These are phyloP conservation scores for Pycnonotus jocosus DNA, from an alignment of 2,113 vertebrate species.

Conservation along the genomic window DNA sequence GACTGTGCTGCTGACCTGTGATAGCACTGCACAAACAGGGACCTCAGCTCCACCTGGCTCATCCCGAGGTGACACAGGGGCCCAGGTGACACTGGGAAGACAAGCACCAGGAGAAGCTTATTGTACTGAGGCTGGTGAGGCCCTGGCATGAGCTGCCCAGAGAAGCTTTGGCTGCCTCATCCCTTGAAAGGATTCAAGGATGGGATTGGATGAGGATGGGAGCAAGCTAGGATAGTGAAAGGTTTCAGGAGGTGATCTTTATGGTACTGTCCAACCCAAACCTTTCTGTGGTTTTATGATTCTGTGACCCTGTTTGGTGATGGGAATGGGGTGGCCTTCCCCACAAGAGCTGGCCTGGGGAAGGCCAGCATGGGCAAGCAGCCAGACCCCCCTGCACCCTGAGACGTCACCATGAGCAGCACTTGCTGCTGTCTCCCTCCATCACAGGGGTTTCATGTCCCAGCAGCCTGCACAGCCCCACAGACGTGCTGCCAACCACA, in stretches of 20 bases:
- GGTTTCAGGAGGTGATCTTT: not conserved
- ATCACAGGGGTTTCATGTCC: fast-evolving
- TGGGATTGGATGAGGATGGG: not conserved
- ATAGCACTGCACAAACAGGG: fast-evolving
- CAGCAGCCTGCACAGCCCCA: not conserved
- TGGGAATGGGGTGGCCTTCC: not conserved
- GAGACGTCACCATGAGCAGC: not conserved
- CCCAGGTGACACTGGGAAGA: not conserved
- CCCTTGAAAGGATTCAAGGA: not conserved
- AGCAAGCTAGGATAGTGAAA: not conserved
- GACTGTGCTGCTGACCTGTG: fast-evolving
- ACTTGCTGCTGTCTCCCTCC: not conserved
- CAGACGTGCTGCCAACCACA: not conserved
- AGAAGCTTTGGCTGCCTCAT: not conserved
- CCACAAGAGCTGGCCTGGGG: not conserved
- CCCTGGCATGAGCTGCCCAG: not conserved
- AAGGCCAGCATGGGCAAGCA: not conserved
- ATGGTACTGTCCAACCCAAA: not conserved
- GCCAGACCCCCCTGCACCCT: not conserved
- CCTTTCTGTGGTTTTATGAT: not conserved
- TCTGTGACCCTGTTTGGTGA: not conserved
- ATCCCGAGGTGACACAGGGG: not conserved
- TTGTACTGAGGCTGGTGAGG: not conserved
- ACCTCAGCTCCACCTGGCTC: not conserved
- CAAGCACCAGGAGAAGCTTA: not conserved